Base-by-base conservation (phyloP, 2,888 invertebrate species). In the Beris chalybata region DNA sequence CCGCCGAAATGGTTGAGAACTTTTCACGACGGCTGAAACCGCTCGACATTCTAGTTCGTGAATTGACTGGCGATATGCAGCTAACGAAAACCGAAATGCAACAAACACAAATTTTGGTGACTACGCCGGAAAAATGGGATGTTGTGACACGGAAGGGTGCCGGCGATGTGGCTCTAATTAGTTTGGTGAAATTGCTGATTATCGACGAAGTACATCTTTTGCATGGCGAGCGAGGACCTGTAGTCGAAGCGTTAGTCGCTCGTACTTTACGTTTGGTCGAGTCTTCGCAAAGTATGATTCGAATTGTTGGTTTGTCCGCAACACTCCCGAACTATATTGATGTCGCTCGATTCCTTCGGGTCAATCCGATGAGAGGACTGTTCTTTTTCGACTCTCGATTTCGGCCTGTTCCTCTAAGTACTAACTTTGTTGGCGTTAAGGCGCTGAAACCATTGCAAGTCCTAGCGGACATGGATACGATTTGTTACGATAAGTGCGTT, bases 121-220 rank as follows among this genome's bases (percentile, higher is more conserved):
- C 97, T 2, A 99, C 99, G 0, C 99, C 99, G 0, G 99, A 99
- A 81, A 99, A 99, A 76, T 99, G 99, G 98, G 99, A 99, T 79
- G 97, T 99, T 5, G 95, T 99, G 1, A 98, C 98, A 0, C 85
- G 99, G 71, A 99, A 99, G 79, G 92, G 92, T 13, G 89, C 91
- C 31, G 89, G 95, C 6, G 96, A 97, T 78, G 90, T 93, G 5
- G 92, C 92, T 59, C 83, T 98, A 44, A 91, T 95, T 0, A 91
- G 92, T 71, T 86, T 97, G 65, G 96, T 99, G 0, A 92, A 93
- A 74, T 83, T 99, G 30, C 82, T 99, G 5, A 99, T 99, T 73
- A 93, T 97, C 71, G 98, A 98, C 79, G 98, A 99, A 79, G 96
- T 98, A 0, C 97, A 98, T 80, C 83, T 99, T 38, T 83, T 99